phyloP scores from a whole-genome alignment of 2,113 vertebrate genomes.

The Mirounga angustirostris region DNA sequence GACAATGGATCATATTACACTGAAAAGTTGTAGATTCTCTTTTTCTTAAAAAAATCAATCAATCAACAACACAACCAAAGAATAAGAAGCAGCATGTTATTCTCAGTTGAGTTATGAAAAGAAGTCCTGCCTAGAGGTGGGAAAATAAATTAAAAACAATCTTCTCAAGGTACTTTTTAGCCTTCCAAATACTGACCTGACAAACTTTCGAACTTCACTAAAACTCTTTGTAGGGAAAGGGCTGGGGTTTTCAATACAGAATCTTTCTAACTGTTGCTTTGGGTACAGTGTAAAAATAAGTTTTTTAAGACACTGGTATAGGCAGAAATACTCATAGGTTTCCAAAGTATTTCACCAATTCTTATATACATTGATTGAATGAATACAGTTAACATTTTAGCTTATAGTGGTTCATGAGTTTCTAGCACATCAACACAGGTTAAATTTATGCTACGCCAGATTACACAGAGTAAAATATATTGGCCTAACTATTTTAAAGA shows the following conservation, averaged over 20 bases:
- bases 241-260: constrained; percentile 43
- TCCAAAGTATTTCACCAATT: neutral
- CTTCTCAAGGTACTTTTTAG: neutral
- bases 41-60: neutral
- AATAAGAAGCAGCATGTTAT: neutral
- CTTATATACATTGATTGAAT: neutral
- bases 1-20: neutral
- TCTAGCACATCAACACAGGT: constrained; percentile 30
- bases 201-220: neutral
- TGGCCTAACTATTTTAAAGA: constrained; percentile 35
- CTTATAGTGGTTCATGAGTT: neutral
- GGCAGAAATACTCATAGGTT: constrained; percentile 17
- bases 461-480: constrained; percentile 8
- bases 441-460: constrained; percentile 1
- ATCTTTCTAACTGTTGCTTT: neutral
- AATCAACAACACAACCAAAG: neutral
- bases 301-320: neutral
- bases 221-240: constrained; percentile 37
- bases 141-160: constrained; percentile 7
- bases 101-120: constrained; percentile 6
- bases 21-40: neutral
- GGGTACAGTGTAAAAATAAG: neutral
- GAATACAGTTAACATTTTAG: neutral
- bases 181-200: neutral
- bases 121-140: neutral